Evolutionary conservation across 2,888 invertebrate species (phyloP).

Genomic region (Mayetiola destructor): DNA sequence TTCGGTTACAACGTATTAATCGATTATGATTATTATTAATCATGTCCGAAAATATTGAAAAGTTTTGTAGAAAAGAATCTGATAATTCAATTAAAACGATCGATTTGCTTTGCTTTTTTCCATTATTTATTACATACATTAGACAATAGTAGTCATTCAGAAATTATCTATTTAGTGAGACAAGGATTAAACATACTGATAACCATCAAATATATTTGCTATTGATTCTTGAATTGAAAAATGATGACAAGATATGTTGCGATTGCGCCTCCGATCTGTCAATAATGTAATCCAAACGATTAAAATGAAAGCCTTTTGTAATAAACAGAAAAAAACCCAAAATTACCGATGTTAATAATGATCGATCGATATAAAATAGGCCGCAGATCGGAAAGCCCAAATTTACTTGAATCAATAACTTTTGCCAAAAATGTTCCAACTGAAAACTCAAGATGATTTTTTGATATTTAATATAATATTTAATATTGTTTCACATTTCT

Average conservation of each 20-base stretch:
- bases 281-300: constrained; percentile 15
- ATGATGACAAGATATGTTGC: constrained; percentile 42
- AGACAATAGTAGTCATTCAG: no score
- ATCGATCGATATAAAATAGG: constrained; percentile 38
- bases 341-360: constrained; percentile 40
- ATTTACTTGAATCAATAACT: constrained; percentile 28
- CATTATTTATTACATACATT: no score
- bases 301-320: background rate
- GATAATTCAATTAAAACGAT: no score
- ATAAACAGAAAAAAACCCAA: background rate
- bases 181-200: background rate
- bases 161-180: no score
- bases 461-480: no score
- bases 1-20: no score
- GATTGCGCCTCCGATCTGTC: constrained; percentile 39
- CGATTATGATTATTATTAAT: no score
- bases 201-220: constrained; percentile 33
- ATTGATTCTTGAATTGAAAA: constrained; percentile 41
- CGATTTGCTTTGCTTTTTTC: no score
- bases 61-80: no score
- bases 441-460: constrained; percentile 17
- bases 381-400: constrained; percentile 39
- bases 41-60: no score
- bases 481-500: background rate
- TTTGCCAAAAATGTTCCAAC: constrained; percentile 34